Conservation (phyloP, 2,888 invertebrate species). For the Polietes domitor region DNA sequence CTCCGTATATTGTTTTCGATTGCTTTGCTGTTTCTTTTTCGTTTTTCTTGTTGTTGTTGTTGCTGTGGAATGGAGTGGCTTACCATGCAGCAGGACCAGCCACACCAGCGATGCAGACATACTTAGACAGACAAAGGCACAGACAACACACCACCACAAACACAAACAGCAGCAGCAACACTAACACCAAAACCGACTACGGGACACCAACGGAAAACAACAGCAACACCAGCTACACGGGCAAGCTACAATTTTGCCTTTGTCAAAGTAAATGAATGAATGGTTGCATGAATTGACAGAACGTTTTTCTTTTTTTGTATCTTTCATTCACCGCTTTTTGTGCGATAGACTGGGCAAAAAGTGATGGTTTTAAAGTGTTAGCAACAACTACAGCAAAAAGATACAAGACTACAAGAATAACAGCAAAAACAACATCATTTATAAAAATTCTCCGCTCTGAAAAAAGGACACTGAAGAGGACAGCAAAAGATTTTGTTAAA, state of each 20-base stretch:
- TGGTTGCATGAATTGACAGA: conserved; percentile 9
- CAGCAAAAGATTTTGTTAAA: not conserved
- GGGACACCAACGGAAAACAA: not conserved
- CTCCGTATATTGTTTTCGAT: conserved; percentile 43
- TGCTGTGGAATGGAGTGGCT: not conserved
- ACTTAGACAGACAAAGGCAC: not conserved
- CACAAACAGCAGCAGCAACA: not conserved
- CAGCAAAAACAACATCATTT: conserved; percentile 25
- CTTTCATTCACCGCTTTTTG: not conserved
- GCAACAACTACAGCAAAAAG: conserved; percentile 5
- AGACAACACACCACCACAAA: conserved; percentile 6
- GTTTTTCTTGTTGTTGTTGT: not conserved
- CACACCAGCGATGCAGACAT: not conserved
- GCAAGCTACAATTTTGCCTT: conserved; percentile 24
- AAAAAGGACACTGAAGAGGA: conserved; percentile 27
- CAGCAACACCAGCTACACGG: not conserved
- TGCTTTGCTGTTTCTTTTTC: conserved; percentile 5
- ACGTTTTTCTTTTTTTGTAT: not conserved
- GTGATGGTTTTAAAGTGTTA: conserved; percentile 23
- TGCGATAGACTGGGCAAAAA: not conserved
- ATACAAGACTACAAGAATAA: conserved; percentile 10
- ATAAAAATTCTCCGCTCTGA: not conserved
- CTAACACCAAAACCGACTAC: conserved; percentile 2
- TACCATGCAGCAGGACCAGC: not conserved
- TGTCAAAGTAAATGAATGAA: conserved; percentile 41